Evolutionary conservation across 2,888 invertebrate species (phyloP).

Genomic region (Ichneumoninae sp.): DNA sequence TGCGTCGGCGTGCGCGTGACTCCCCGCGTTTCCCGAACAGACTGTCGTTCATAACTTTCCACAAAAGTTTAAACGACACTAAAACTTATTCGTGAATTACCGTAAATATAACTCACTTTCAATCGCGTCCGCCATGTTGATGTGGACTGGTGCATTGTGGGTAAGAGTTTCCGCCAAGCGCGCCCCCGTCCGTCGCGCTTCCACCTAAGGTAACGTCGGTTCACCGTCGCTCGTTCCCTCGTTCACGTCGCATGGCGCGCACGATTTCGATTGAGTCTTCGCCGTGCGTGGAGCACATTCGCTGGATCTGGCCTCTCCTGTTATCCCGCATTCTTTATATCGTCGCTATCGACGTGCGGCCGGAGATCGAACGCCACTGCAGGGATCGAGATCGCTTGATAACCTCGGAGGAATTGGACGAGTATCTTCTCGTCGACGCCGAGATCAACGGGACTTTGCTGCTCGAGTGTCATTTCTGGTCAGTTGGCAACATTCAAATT

Average conservation of each 20-base stretch:
- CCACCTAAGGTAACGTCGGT: neutral
- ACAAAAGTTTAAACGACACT: conserved; percentile 62
- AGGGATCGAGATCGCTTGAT: conserved; percentile 84
- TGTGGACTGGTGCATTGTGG: conserved; percentile 85
- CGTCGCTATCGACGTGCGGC: conserved; percentile 38
- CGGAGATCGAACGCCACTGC: conserved; percentile 81
- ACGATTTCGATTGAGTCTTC: conserved; percentile 6
- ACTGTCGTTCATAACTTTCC: conserved; percentile 59
- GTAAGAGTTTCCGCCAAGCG: conserved; percentile 77
- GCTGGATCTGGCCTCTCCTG: neutral
- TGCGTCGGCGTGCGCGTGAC: neutral
- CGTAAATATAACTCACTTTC: conserved; percentile 89
- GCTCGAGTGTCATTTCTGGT: conserved; percentile 86
- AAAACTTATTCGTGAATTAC: conserved; percentile 78
- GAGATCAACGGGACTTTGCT: conserved; percentile 82
- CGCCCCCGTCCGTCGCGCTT: conserved; percentile 59
- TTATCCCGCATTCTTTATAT: conserved; percentile 4
- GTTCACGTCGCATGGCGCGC: conserved; percentile 3
- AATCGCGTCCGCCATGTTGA: conserved; percentile 93
- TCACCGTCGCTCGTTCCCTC: conserved; percentile 3
- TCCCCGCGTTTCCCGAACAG: conserved; percentile 51
- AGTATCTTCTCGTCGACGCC: conserved; percentile 85
- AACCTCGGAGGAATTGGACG: conserved; percentile 84
- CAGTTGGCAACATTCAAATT: neutral
- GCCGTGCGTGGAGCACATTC: neutral